Percentiles rank a stretch among this genome's conserved stretches.
Conservation (phyloP, 2,888 invertebrate genomes). For the Alentia gelatinosa region DNA sequence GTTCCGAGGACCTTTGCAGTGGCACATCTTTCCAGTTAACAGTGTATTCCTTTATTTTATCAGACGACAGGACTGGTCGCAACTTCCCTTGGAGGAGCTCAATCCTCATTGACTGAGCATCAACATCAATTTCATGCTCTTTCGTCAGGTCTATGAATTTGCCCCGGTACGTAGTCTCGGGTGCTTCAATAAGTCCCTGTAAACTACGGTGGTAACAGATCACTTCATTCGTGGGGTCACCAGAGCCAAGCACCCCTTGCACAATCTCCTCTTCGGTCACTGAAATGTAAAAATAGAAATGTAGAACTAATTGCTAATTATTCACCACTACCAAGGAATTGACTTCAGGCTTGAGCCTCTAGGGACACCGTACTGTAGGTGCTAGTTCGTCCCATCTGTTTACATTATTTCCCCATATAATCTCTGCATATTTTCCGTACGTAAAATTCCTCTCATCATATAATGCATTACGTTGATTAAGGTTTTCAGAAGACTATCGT, state of each 20-base stretch:
- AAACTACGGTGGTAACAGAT: constrained; percentile 58
- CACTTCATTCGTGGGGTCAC: not conserved
- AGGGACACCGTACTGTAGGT: too few species aligned
- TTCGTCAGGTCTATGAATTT: constrained; percentile 55
- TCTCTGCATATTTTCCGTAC: too few species aligned
- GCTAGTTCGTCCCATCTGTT: too few species aligned
- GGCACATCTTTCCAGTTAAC: constrained; percentile 57
- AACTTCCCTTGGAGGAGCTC: constrained; percentile 51
- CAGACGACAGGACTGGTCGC: not conserved
- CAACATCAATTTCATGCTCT: constrained; percentile 28
- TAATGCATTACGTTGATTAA: too few species aligned
- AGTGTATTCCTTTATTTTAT: constrained; percentile 50
- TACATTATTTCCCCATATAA: too few species aligned
- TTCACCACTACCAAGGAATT: too few species aligned
- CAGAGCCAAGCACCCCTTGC: constrained; percentile 54
- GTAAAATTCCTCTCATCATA: too few species aligned
- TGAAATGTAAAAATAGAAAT: constrained; percentile 20
- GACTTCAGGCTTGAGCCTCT: too few species aligned
- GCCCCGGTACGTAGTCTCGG: not conserved
- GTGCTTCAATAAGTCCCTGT: constrained; percentile 21
- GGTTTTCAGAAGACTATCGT: too few species aligned
- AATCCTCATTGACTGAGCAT: constrained; percentile 14
- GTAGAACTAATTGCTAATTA: too few species aligned
- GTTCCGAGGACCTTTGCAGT: constrained; percentile 58
- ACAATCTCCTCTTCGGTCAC: constrained; percentile 63